These are phyloP conservation scores for Aricia agestis DNA, from an alignment of 1,140 invertebrate genomes.

Conservation along the genomic window DNA sequence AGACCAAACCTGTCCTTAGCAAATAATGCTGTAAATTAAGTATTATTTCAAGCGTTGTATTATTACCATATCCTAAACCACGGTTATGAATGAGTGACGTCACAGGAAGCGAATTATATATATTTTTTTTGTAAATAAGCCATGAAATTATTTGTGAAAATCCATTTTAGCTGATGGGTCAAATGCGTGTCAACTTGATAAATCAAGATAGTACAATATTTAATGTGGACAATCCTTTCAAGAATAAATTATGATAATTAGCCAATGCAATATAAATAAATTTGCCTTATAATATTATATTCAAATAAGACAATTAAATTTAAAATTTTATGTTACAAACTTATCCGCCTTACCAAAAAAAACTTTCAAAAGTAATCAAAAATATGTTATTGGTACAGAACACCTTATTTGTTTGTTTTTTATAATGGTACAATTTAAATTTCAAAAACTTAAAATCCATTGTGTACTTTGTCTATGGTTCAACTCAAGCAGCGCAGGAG, in stretches of 20 bases:
- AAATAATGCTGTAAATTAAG: not conserved
- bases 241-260: too few species aligned
- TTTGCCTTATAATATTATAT: too few species aligned
- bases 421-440: not conserved
- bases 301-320: too few species aligned
- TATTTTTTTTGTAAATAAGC: conserved; percentile 32
- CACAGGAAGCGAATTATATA: conserved; percentile 26
- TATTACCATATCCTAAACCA: conserved; percentile 30
- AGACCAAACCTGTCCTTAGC: not conserved
- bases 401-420: too few species aligned
- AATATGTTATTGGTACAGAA: too few species aligned
- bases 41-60: not conserved
- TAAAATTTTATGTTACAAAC: too few species aligned
- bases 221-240: too few species aligned
- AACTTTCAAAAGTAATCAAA: too few species aligned
- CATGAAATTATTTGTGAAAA: conserved; percentile 22
- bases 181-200: not conserved
- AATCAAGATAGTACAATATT: too few species aligned
- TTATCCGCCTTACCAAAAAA: too few species aligned
- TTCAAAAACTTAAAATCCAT: not conserved
- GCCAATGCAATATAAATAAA: too few species aligned
- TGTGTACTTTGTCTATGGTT: not conserved
- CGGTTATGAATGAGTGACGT: conserved; percentile 26
- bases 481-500: not conserved
- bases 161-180: not conserved